A percentile compares a stretch with the other conserved stretches of the same genome.
phyloP scores from a whole-genome alignment of 1,140 invertebrate species.

The Drosophila tropicalis region DNA sequence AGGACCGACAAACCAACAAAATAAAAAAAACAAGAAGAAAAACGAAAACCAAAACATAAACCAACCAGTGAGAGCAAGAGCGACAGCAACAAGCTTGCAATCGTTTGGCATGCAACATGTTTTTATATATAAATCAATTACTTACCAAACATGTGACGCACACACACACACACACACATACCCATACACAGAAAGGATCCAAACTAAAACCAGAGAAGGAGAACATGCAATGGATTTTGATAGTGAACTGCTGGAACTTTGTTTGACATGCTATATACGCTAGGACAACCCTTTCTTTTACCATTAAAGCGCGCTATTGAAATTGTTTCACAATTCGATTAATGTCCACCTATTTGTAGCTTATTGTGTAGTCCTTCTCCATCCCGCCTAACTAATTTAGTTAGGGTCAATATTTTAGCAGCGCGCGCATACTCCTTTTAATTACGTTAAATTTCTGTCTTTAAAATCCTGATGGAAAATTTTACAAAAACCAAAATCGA shows the following conservation, averaged over 20 bases:
- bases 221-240: conserved; percentile 49
- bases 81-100: conserved; percentile 65
- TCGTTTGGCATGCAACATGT: conserved; percentile 73
- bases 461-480: conserved; percentile 32
- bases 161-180: conserved; percentile 1
- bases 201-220: background rate
- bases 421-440: background rate
- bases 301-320: conserved; percentile 57
- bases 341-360: conserved; percentile 36
- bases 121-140: conserved; percentile 81
- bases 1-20: conserved; percentile 39
- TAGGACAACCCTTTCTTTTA: conserved; percentile 23
- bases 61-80: conserved; percentile 8
- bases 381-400: background rate
- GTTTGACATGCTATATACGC: conserved; percentile 24
- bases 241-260: conserved; percentile 6
- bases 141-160: conserved; percentile 67
- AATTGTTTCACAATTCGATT: conserved; percentile 59
- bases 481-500: conserved; percentile 55
- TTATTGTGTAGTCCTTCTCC: too few species aligned
- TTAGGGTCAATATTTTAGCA: conserved; percentile 10
- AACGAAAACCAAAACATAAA: conserved; percentile 14
- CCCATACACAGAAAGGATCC: background rate
- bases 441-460: conserved; percentile 47
- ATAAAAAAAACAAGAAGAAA: conserved; percentile 16